Evolutionary conservation across 2,888 invertebrate genomes (phyloP).

Genomic region (Harmothoe impar): DNA sequence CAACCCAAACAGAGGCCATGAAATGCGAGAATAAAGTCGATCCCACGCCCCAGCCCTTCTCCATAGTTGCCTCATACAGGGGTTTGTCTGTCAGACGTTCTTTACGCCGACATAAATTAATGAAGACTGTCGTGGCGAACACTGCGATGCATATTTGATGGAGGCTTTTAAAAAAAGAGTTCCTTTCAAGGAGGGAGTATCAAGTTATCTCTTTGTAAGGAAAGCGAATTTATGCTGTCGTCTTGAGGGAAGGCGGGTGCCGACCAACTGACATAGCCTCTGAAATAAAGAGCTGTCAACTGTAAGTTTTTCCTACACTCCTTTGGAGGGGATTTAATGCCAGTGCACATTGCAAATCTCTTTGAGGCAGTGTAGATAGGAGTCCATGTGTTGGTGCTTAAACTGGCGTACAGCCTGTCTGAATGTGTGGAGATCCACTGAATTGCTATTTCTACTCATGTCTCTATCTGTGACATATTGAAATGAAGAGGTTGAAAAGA

Average conservation of each 20-base stretch:
- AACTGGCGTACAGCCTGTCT: not conserved
- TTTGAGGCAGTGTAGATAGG: not conserved
- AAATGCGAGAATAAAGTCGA: conserved; percentile 23
- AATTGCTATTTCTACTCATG: not conserved
- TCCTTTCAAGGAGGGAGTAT: not conserved
- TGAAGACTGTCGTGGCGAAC: not conserved
- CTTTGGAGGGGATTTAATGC: conserved; percentile 30
- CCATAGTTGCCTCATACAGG: not conserved
- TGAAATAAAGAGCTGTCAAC: conserved; percentile 35
- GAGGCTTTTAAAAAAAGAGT: not conserved
- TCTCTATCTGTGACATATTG: not conserved
- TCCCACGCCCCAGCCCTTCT: not conserved
- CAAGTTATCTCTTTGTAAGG: conserved; percentile 18
- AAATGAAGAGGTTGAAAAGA: not conserved
- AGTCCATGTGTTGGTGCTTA: not conserved
- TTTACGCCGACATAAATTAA: conserved; percentile 26
- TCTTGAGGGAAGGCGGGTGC: not conserved
- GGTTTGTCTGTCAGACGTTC: not conserved
- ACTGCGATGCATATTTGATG: conserved; percentile 35
- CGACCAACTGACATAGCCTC: not conserved
- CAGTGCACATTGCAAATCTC: not conserved
- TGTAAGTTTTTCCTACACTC: not conserved
- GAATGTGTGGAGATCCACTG: not conserved
- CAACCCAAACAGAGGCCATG: conserved; percentile 16
- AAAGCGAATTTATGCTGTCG: not conserved